Conservation (phyloP, 2,113 vertebrate genomes). For the Ahaetulla prasina region DNA sequence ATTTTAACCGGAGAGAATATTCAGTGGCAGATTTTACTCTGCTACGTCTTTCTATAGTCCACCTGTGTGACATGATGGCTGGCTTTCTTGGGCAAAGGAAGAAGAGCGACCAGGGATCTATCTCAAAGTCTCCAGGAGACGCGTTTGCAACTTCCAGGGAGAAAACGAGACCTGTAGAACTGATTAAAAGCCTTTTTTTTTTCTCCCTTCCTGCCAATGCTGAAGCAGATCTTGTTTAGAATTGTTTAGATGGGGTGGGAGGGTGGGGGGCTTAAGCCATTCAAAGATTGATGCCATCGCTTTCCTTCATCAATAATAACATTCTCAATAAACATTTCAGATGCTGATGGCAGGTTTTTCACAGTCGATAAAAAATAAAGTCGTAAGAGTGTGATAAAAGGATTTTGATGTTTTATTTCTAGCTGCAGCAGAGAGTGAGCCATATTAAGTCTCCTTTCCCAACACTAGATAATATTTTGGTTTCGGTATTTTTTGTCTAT, state of each 20-base stretch:
- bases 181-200: neutral
- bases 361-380: neutral
- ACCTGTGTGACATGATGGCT: neutral
- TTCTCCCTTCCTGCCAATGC: neutral
- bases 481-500: neutral
- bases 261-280: neutral
- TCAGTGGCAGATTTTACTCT: neutral
- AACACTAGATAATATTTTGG: neutral
- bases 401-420: neutral
- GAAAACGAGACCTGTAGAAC: neutral
- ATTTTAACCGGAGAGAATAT: constrained; percentile 11
- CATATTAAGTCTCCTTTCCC: no score
- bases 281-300: neutral
- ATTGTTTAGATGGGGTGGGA: neutral
- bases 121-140: neutral
- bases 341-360: neutral
- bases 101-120: neutral
- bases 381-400: neutral
- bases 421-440: neutral
- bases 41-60: neutral
- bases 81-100: neutral
- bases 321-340: neutral
- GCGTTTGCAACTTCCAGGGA: neutral
- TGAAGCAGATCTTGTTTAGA: neutral
- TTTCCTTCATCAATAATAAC: neutral